phyloP scores from a whole-genome alignment of 1,140 invertebrate species.

The Drosophila pseudoananassae region DNA sequence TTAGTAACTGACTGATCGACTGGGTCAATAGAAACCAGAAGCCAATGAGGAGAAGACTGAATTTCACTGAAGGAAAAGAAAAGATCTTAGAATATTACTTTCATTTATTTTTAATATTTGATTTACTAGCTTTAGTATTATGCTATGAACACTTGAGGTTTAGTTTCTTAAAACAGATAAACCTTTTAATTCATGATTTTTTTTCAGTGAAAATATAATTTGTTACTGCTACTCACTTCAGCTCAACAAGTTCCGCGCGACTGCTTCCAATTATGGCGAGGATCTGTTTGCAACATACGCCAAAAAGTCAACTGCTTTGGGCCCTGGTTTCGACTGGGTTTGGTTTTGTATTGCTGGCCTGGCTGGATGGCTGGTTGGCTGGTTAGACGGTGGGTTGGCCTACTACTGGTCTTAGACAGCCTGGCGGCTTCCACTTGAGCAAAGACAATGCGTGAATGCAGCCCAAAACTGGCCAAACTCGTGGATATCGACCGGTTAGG shows the following conservation, averaged over 20 bases:
- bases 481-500: conserved; percentile 5
- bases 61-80: conserved; percentile 9
- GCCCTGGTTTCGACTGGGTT: conserved; percentile 37
- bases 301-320: conserved; percentile 73
- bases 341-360: conserved; percentile 3
- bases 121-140: too few relatives aligned
- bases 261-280: conserved; percentile 79
- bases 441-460: conserved; percentile 53
- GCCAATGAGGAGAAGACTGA: conserved; percentile 15
- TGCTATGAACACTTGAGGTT: too few relatives aligned
- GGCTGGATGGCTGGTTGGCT: conserved; percentile 4
- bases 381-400: conserved; percentile 42
- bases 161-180: background rate
- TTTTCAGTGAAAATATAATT: conserved; percentile 62
- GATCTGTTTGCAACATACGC: conserved; percentile 75
- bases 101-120: too few relatives aligned
- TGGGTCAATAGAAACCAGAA: conserved; percentile 45
- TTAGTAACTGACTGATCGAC: conserved; percentile 77
- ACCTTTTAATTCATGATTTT: background rate
- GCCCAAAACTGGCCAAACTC: conserved; percentile 23
- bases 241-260: conserved; percentile 73
- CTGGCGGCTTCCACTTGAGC: conserved; percentile 49
- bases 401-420: conserved; percentile 66
- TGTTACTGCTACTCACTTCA: conserved; percentile 30
- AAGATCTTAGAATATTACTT: too few relatives aligned